Evolutionary conservation across 2,797 vertebrate genomes (phyloP).

Genomic region (Poeciliopsis infans): DNA sequence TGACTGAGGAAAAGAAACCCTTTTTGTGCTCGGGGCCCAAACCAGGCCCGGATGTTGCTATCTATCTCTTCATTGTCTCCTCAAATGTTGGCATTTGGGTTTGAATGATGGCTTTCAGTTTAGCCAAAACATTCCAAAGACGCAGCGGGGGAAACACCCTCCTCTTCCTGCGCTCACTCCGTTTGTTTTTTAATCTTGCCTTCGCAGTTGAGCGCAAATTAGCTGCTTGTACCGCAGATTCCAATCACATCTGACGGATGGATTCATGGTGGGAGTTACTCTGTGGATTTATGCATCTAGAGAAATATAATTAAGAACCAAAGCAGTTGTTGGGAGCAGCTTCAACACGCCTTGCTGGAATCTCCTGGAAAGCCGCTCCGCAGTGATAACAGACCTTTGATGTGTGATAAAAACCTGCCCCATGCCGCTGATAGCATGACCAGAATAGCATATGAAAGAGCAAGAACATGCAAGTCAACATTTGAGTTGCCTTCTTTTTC

Average conservation of each 20-base stretch:
- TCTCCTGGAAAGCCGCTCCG: conserved; percentile 54
- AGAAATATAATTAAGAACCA: conserved; percentile 53
- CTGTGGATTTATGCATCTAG: conserved; percentile 40
- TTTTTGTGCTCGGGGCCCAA: conserved; percentile 70
- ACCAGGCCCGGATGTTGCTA: conserved; percentile 73
- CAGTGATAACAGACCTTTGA: conserved; percentile 53
- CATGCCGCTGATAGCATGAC: conserved; percentile 57
- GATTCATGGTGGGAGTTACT: conserved; percentile 52
- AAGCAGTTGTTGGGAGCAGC: conserved; percentile 33
- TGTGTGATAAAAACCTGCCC: conserved; percentile 50
- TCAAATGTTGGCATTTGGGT: conserved; percentile 77
- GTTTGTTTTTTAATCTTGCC: conserved; percentile 62
- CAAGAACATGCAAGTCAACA: conserved; percentile 38
- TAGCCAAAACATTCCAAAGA: conserved; percentile 75
- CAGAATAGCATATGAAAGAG: conserved; percentile 65
- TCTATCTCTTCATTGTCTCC: conserved; percentile 75
- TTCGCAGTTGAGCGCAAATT: conserved; percentile 55
- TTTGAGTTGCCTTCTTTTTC: conserved; percentile 47
- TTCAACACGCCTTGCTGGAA: conserved; percentile 29
- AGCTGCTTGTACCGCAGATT: conserved; percentile 54
- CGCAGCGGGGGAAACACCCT: conserved; percentile 69
- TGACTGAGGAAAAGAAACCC: conserved; percentile 68
- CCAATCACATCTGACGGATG: conserved; percentile 46
- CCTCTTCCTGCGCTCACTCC: conserved; percentile 60
- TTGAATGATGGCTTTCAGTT: conserved; percentile 78